Percentiles rank a stretch among this genome's conserved stretches.
Conservation (phyloP, 1,140 invertebrate genomes). For the Sitobion miscanthi region DNA sequence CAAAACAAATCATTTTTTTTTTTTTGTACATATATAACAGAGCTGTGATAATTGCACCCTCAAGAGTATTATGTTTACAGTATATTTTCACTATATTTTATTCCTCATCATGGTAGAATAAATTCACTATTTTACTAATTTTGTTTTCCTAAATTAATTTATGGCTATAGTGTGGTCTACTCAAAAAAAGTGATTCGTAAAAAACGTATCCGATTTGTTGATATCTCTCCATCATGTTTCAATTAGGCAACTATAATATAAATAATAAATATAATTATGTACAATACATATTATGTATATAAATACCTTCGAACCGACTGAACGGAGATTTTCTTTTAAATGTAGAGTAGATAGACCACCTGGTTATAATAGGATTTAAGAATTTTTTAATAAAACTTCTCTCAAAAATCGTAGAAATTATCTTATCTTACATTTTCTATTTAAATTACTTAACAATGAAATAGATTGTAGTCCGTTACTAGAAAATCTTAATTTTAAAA, state of each 20-base stretch:
- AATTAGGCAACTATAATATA: not conserved
- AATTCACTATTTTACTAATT: not conserved
- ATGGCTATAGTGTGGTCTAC: too few species aligned
- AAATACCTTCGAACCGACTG: not conserved
- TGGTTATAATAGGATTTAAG: too few species aligned
- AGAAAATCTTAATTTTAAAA: too few species aligned
- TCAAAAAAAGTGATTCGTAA: too few species aligned
- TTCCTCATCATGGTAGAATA: not conserved
- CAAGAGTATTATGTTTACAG: constrained; percentile 6
- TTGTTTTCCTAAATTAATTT: too few species aligned
- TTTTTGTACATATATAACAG: not conserved
- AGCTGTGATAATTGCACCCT: not conserved
- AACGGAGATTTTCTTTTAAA: not conserved
- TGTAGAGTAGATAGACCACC: too few species aligned
- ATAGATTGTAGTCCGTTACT: too few species aligned
- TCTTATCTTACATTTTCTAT: too few species aligned
- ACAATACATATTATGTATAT: not conserved
- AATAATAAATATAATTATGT: not conserved
- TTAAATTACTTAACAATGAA: too few species aligned
- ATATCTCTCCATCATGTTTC: not conserved
- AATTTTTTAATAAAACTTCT: too few species aligned
- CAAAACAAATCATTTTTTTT: not conserved
- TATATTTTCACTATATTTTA: not conserved
- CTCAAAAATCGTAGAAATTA: too few species aligned
- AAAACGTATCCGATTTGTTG: not conserved